Conservation (phyloP, 2,888 invertebrate species). For the Falcaria lacertinaria region DNA sequence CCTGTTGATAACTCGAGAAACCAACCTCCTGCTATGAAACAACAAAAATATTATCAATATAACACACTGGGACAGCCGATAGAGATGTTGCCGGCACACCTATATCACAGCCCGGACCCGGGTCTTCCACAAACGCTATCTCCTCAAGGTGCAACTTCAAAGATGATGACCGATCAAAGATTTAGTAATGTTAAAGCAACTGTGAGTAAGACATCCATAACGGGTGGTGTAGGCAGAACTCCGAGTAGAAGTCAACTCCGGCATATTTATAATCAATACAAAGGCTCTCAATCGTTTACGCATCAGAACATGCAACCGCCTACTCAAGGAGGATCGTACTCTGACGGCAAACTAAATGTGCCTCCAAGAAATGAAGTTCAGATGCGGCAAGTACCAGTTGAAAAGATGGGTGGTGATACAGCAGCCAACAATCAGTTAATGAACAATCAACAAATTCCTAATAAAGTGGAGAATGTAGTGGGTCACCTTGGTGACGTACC, state of each 20-base stretch:
- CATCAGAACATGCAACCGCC: constrained; percentile 47
- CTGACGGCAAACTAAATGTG: constrained; percentile 48
- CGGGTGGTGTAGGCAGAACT: constrained; percentile 41
- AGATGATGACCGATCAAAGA: constrained; percentile 20
- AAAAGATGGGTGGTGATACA: constrained; percentile 57
- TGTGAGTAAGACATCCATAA: constrained; percentile 60
- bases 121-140: constrained; percentile 54
- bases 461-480: constrained; percentile 24
- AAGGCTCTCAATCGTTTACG: constrained; percentile 61
- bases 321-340: constrained; percentile 33
- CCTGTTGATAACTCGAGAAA: constrained; percentile 48
- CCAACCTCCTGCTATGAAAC: constrained; percentile 10
- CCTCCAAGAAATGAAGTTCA: constrained; percentile 14
- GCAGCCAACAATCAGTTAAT: constrained; percentile 30
- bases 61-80: constrained; percentile 69
- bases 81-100: constrained; percentile 44
- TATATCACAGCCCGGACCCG: constrained; percentile 35
- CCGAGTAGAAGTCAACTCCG: constrained; percentile 60
- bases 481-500: constrained; percentile 48
- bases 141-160: constrained; percentile 35
- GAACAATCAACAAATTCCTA: constrained; percentile 13
- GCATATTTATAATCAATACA: constrained; percentile 62
- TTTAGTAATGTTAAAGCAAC: constrained; percentile 55
- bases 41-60: constrained; percentile 31
- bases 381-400: constrained; percentile 36